These are phyloP conservation scores for Pardalotus punctatus DNA, from an alignment of 2,113 vertebrate species.

Conservation along the genomic window DNA sequence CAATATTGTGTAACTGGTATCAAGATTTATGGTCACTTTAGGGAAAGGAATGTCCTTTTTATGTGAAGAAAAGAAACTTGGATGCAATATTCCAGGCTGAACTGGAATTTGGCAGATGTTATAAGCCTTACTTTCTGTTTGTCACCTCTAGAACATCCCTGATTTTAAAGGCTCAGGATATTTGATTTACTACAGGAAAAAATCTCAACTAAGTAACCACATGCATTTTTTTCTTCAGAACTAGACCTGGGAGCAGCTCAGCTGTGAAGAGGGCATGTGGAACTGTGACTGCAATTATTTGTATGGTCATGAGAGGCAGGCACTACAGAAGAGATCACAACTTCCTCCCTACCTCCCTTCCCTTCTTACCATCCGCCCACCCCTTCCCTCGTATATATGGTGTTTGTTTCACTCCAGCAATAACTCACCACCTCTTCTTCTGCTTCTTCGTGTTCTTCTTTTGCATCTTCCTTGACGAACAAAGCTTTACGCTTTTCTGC, in stretches of 20 bases:
- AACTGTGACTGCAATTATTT: not conserved
- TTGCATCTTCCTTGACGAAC: conserved; percentile 69
- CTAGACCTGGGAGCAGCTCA: not conserved
- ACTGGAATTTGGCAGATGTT: not conserved
- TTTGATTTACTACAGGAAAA: not conserved
- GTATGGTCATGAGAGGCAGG: not conserved
- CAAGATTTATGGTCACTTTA: not conserved
- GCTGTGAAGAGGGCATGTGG: not conserved
- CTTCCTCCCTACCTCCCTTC: not conserved
- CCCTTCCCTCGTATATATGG: not conserved
- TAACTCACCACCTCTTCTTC: conserved; percentile 80
- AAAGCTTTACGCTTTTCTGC: conserved; percentile 81
- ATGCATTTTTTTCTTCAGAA: not conserved
- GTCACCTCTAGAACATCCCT: not conserved
- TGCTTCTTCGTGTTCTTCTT: conserved; percentile 55
- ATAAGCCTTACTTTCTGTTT: not conserved
- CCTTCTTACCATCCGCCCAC: not conserved
- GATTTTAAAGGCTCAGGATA: not conserved
- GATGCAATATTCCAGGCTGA: not conserved
- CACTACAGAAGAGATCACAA: not conserved
- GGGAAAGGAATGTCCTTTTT: not conserved
- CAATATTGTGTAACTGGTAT: not conserved
- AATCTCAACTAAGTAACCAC: not conserved
- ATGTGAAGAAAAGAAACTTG: not conserved
- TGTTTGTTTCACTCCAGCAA: not conserved